Percentiles rank a stretch among this genome's conserved stretches.
Conservation (phyloP, 2,797 vertebrate genomes). For the Myotis myotis region DNA sequence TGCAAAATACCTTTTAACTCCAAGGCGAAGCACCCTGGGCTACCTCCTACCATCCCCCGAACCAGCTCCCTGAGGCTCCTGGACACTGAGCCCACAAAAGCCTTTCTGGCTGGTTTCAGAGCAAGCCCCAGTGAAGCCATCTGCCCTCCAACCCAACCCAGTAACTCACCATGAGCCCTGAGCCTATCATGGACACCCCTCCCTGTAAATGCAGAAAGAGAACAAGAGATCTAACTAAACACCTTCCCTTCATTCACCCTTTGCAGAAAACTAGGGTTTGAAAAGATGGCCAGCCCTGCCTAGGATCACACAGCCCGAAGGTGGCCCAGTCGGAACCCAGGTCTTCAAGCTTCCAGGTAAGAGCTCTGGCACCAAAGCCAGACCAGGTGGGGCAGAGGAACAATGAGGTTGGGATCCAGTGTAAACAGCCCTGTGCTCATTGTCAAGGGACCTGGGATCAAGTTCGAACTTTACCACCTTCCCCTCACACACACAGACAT, state of each 20-base stretch:
- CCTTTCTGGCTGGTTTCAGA: not conserved
- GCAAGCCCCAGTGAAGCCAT: not conserved
- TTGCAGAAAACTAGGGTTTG: not conserved
- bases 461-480: not conserved
- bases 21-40: not conserved
- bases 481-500: not conserved
- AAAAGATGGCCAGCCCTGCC: not conserved
- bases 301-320: not conserved
- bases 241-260: too few relatives aligned
- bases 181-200: rapidly evolving
- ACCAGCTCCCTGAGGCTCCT: not conserved
- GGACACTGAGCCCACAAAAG: not conserved
- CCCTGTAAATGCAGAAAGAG: not conserved
- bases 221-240: not conserved
- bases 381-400: not conserved
- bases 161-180: rapidly evolving
- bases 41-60: not conserved
- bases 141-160: not conserved
- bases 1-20: not conserved
- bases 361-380: not conserved
- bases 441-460: not conserved
- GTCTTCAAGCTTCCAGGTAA: not conserved
- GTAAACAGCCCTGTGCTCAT: not conserved
- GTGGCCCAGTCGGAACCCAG: not conserved
- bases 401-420: not conserved